Conservation (phyloP, 2,888 invertebrate species). For the Gymnosoma rotundatum region DNA sequence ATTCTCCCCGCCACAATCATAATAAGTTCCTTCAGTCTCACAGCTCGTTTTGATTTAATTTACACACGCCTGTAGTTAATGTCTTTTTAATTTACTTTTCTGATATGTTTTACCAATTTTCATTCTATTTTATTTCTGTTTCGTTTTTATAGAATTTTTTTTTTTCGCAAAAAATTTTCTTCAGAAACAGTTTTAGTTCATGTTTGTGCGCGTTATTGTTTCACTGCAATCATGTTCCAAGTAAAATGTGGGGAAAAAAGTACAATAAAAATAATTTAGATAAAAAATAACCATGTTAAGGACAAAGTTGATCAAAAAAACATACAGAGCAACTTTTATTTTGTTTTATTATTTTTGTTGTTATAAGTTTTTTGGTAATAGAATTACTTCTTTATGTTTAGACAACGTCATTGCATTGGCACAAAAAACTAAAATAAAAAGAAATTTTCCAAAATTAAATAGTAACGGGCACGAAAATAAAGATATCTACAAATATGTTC, state of each 20-base stretch:
- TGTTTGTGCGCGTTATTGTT: conserved; percentile 41
- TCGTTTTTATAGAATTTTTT: background rate
- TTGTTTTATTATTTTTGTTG: conserved; percentile 34
- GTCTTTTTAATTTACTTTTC: conserved; percentile 73
- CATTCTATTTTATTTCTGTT: conserved; percentile 26
- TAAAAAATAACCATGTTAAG: conserved; percentile 59
- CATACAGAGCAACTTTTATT: conserved; percentile 42
- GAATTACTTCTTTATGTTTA: conserved; percentile 60
- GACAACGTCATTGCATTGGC: conserved; percentile 13
- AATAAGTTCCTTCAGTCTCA: conserved; percentile 47
- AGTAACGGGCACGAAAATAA: too few species aligned
- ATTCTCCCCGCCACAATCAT: conserved; percentile 12
- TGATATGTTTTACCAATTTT: conserved; percentile 66
- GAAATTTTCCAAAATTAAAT: too few species aligned
- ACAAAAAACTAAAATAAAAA: too few species aligned
- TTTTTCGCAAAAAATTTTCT: conserved; percentile 40
- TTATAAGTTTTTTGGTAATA: conserved; percentile 46
- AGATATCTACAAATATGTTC: too few species aligned
- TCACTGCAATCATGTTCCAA: conserved; percentile 19
- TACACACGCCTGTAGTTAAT: conserved; percentile 73
- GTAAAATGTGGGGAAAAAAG: conserved; percentile 1
- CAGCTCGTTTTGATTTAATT: conserved; percentile 71
- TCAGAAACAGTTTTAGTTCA: conserved; percentile 47
- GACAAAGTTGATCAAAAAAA: conserved; percentile 56
- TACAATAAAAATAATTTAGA: conserved; percentile 1